Base-by-base conservation (phyloP, 1,140 invertebrate species). In the Thaumatotibia leucotreta region DNA sequence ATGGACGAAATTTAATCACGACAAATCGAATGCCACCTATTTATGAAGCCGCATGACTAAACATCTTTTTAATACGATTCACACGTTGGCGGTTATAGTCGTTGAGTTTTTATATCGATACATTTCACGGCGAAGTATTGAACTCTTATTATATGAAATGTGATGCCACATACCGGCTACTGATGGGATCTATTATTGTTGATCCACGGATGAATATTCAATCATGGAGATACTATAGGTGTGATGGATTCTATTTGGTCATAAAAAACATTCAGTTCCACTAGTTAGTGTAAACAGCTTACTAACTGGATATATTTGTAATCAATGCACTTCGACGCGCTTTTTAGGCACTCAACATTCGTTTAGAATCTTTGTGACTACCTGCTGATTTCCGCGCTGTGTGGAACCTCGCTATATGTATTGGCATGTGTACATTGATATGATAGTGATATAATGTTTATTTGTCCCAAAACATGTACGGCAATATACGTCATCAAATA, bases 11-110 rank as follows among this genome's bases (percentile, higher is more conserved):
- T 91, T 89, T 88, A 89, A 91, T 91, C 88, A 91, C 87, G 82
- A 88, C 84, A 88, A 89, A 88, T 83, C 82, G 86, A 91, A 88
- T 89, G 85, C 82, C 83, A 89, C 84, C 84, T 87, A 85, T 88
- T 91, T 88, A 91, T 88, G 86, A 88, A 86, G 84, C 70, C 81
- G 85, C 75, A 91, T 91, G 88, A 91, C 88, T 91, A 80, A 88
- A 89, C 88, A 89, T 64, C 79, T 91, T 91, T 91, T 89, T 91
- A 91, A 91, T 89, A 91, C 88, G 86, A 89, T 89, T 91, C 88
- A 89, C 88, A 91, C 86, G 88, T 91, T 85, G 81, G 81, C 81
- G 74, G 78, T 85, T 89, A 91, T 89, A 89, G 84, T 88, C 87
- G 86, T 89, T 88, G 87, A 91, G 84, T 91, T 89, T 89, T 91